Evolutionary conservation across 2,797 vertebrate species (phyloP), one percentile per base, ranked within the genome.

Genomic region (Thripadectes ignobilis): DNA sequence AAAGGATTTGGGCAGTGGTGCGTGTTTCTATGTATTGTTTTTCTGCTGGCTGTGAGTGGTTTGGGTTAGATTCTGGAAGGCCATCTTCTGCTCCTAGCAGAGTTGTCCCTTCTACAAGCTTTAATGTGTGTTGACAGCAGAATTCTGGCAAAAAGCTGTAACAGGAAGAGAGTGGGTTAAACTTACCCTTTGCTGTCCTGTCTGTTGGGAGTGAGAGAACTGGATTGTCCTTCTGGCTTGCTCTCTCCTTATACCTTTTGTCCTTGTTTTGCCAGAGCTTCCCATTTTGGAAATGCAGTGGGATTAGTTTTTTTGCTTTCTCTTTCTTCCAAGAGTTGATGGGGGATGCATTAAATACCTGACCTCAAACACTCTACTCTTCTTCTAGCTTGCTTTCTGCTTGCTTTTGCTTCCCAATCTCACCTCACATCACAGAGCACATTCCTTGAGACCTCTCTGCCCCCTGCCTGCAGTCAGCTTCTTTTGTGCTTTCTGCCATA

Each of bases 31-130:
- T 10, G 19, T 57, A 27, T 1, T 48, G 12, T 48, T 58, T 71
- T 85, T 57, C 52, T 81, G 13, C 29, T 69, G 46, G 10, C 52
- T 46, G 9, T 66, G 52, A 77, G 23, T 78, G 22, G 13, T 39
- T 81, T 80, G 41, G 12, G n/a, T 57, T 51, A 36, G n/a, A 36
- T 78, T 79, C 34, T 81, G 27, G 26, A 61, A 67, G 55, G 49
- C 38, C 4, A 3, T 51, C 16, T 10, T 89, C 0, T 1, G 21
- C 27, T 48, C 8, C 13, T 69, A 23, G 43, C 0, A 1, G 61
- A 54, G 24, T 63, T 38, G 6, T 45, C 23, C 24, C 8, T 72
- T 63, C 49, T 32, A 57, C 41, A 92, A 45, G 24, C 46, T 49
- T 59, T 39, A 27, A 3, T 41, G 4, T 55, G 41, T 23, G 59